Conservation (phyloP, 2,113 vertebrate species). For the Psettodes erumei region DNA sequence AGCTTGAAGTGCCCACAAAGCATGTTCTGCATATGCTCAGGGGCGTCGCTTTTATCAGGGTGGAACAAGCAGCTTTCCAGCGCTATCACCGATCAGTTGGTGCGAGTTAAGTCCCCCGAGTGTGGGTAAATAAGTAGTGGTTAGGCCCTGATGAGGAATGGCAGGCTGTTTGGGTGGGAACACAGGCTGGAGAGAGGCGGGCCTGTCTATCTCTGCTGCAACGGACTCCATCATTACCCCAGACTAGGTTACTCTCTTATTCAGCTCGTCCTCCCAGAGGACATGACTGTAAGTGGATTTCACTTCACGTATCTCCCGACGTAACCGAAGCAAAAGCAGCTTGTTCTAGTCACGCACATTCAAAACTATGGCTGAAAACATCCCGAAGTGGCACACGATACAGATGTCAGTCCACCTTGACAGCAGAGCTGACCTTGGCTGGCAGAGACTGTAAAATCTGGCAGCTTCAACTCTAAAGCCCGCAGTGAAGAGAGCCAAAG, state of each 20-base stretch:
- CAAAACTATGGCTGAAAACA: constrained; percentile 25
- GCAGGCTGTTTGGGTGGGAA: constrained; percentile 55
- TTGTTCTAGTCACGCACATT: constrained; percentile 9
- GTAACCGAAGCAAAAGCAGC: neutral
- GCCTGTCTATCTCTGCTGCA: constrained; percentile 52
- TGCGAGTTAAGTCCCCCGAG: constrained; percentile 60
- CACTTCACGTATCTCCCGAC: neutral
- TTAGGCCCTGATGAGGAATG: constrained; percentile 77
- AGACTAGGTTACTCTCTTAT: constrained; percentile 16
- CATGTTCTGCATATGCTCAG: constrained; percentile 81
- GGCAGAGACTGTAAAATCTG: constrained; percentile 40
- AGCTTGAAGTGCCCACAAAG: constrained; percentile 82
- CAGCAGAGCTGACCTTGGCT: constrained; percentile 49
- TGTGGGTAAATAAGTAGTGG: constrained; percentile 76
- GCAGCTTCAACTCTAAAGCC: constrained; percentile 69
- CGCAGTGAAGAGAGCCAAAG: constrained; percentile 74
- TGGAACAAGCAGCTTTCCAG: constrained; percentile 78
- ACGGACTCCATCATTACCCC: constrained; percentile 48
- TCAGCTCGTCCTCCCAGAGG: constrained; percentile 17
- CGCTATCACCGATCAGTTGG: constrained; percentile 73
- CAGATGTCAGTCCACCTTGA: constrained; percentile 69
- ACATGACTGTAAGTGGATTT: constrained; percentile 5
- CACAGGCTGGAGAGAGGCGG: constrained; percentile 42
- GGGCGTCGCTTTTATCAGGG: constrained; percentile 74
- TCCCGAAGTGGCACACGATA: constrained; percentile 39